Evolutionary conservation across 2,113 vertebrate genomes (phyloP).

Genomic region (Geococcyx californianus): DNA sequence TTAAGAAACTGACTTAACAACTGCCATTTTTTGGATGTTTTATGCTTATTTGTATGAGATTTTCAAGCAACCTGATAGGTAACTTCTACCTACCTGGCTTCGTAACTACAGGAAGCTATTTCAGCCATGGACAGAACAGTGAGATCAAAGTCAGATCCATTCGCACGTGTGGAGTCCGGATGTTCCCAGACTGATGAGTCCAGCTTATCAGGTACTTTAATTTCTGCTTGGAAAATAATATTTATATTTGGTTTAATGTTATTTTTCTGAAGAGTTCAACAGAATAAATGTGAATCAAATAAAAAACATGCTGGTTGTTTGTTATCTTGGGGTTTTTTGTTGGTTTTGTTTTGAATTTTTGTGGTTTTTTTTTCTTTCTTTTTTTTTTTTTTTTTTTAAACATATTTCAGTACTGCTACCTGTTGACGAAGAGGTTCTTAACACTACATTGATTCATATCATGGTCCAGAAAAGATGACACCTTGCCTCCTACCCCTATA

Average conservation of each 20-base stretch:
- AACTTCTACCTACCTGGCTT: slow-evolving; percentile 87
- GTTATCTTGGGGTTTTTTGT: too few species aligned
- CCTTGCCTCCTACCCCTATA: neutral
- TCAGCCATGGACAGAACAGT: slow-evolving; percentile 91
- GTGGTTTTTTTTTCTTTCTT: too few species aligned
- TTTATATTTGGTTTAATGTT: neutral
- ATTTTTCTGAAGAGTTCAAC: slow-evolving; percentile 11
- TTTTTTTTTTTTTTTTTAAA: too few species aligned
- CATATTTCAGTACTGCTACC: too few species aligned
- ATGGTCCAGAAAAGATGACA: neutral
- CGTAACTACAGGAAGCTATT: slow-evolving; percentile 98
- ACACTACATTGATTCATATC: neutral
- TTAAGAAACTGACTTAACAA: neutral
- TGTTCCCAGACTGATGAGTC: slow-evolving; percentile 77
- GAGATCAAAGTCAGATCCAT: slow-evolving; percentile 75
- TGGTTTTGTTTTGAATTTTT: too few species aligned
- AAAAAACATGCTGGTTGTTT: too few species aligned
- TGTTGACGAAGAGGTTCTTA: slow-evolving; percentile 27
- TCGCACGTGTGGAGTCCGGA: slow-evolving; percentile 68
- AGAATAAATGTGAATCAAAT: neutral
- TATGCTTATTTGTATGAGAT: neutral
- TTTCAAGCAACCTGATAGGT: neutral
- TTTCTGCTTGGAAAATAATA: slow-evolving; percentile 69
- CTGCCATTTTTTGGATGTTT: neutral
- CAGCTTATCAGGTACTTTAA: slow-evolving; percentile 68